Evolutionary conservation across 2,797 vertebrate species (phyloP), one percentile per base, ranked within the genome.

Genomic region (Rhadinocentrus ornatus): DNA sequence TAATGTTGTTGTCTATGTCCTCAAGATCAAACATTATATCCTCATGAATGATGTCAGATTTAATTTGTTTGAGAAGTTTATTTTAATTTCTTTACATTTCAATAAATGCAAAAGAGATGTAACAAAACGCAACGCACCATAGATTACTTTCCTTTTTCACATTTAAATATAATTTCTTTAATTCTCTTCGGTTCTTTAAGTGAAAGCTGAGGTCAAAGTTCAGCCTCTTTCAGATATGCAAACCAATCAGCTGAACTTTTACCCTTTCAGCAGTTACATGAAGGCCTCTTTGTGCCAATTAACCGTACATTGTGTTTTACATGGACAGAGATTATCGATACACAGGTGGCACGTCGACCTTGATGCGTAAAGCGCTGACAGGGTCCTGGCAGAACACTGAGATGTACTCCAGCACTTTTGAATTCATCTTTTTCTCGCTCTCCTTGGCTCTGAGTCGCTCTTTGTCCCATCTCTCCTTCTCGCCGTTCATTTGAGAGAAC

Each of bases 311-410:
- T 20, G 27, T 29, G 58, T 29, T 41, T 41, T 31, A 65, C 68
- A 54, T 18, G n/a, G 32, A 52, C 44, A 22, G 50, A 37, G 62
- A 55, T 79, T 90, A 91, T 91, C 90, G 88, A 66, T 92, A 91
- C 65, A 92, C 86, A 26, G 88, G 87, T 46, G 89, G 91, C 44
- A 90, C 90, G 75, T 93, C 88, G 15, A 93, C 92, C 73, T 91
- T 91, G 74, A 92, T 90, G 78, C 87, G 89, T 61, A 93, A 75
- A 58, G 90, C 90, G 72, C 88, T 91, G 77, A 91, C 89, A 0
- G 88, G 89, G 82, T 93, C 92, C 75, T 92, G 90, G 56, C 91
- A 93, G 22, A 90, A 90, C 54, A 90, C 86, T 0, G 91, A 91
- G 54, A 92, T 86, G 80, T 92, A 93, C 57, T 92, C 89, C 83